Evolutionary conservation across 2,888 invertebrate genomes (phyloP).

Genomic region (Lithosia quadra): DNA sequence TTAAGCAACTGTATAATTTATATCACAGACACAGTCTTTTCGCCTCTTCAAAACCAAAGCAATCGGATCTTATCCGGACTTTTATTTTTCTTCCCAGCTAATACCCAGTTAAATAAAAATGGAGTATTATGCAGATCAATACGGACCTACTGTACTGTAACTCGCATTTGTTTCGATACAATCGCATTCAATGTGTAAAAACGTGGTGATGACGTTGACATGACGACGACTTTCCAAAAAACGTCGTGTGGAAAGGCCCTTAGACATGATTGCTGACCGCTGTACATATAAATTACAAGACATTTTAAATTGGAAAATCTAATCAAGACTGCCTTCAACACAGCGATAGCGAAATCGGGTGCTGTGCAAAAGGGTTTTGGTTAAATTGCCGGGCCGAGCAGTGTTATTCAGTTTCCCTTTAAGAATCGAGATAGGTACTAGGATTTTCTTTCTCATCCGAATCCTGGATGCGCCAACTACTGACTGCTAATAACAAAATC

Average conservation of each 20-base stretch:
- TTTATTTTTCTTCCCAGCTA: too few species aligned
- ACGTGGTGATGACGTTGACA: too few species aligned
- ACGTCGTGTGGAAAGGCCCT: background rate
- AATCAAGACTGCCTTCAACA: background rate
- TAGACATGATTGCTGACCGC: background rate
- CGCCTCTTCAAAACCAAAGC: too few species aligned
- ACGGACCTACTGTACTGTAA: background rate
- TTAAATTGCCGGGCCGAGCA: background rate
- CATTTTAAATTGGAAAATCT: background rate
- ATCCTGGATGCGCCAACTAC: background rate
- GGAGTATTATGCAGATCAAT: too few species aligned
- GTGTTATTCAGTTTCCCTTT: background rate
- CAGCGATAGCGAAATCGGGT: background rate
- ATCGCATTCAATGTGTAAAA: background rate
- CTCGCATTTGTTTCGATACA: background rate
- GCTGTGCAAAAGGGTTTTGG: background rate
- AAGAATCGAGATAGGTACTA: background rate
- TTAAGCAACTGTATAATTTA: too few species aligned
- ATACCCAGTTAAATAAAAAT: too few species aligned
- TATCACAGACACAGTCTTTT: too few species aligned
- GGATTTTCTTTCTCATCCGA: background rate
- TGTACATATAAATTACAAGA: background rate
- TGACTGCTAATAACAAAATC: conserved; percentile 63
- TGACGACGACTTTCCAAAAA: background rate
- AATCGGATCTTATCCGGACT: too few species aligned